Evolutionary conservation across 2,113 vertebrate species (phyloP), one percentile per base, ranked within the genome.

Genomic region (Sorex araneus): DNA sequence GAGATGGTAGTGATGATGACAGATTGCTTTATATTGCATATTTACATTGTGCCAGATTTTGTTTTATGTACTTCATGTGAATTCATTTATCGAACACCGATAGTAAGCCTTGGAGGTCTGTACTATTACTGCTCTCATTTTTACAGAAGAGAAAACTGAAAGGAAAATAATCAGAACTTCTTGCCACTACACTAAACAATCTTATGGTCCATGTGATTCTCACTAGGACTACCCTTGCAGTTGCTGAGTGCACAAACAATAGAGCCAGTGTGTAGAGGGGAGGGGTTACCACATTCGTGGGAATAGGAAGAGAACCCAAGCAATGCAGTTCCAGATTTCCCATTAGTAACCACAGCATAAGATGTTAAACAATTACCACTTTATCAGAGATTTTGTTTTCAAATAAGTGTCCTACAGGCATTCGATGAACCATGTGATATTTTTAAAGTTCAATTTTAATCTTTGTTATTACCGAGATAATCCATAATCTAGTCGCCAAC

Each of bases 401-500:
- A 43, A 77, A 1, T 27, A 60, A 60, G 8, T 45, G 16, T 66
- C 8, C 25, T 21, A 2, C 4, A 19, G 74, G 15, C n/a, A 50
- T 57, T 57, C 43, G 21, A 71, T 4, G 7, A 50, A 11, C 23
- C 70, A 82, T 8, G 30, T 23, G 0, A 23, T 34, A 34, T 28
- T 57, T 91, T 93, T 50, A 12, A 43, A 28, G 64, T 77, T 73
- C 7, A 76, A 63, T 81, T 73, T 32, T 36, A 79, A 84, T 63
- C 4, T 77, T 84, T 91, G 21, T 77, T 66, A 87, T 60, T 27
- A 67, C 25, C 78, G 91, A 85, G 30, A 57, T 80, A 71, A 18
- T 13, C 32, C 9, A 18, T 40, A 69, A 25, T n/a, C 27, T 40
- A 82, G 4, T 16, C 81, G 50, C 64, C 77, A 87, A 85, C 19